Percentiles rank a stretch among this genome's conserved stretches.
phyloP scores from a whole-genome alignment of 2,797 vertebrate genomes.

The Phataginus tricuspis region DNA sequence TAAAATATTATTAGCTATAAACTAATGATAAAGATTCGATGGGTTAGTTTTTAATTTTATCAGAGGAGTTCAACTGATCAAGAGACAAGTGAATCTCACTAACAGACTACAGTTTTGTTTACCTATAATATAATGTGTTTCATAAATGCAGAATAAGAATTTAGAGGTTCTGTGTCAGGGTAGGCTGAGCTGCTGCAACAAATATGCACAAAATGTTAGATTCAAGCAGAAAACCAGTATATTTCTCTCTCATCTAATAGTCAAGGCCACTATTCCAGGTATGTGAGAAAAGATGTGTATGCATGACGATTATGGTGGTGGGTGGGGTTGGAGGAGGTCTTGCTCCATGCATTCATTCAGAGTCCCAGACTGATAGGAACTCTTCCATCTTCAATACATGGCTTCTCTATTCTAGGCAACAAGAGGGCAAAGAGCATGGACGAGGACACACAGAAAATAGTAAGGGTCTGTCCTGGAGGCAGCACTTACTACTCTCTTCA shows the following conservation, averaged over 20 bases:
- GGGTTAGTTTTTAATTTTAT: not conserved
- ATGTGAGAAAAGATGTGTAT: not conserved
- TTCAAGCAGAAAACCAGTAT: not conserved
- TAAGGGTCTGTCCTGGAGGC: not conserved
- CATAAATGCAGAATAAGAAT: not conserved
- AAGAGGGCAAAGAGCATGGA: not conserved
- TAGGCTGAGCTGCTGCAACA: not conserved
- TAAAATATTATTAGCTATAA: not conserved
- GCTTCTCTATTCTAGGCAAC: not conserved
- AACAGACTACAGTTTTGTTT: not conserved
- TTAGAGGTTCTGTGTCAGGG: not conserved
- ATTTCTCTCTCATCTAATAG: not conserved
- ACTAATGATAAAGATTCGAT: not conserved
- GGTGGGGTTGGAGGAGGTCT: rapidly evolving
- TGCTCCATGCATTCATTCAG: not conserved
- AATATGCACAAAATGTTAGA: not conserved
- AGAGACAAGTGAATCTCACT: not conserved
- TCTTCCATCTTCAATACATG: not conserved
- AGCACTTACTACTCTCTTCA: not conserved
- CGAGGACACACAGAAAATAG: not conserved
- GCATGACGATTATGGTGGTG: not conserved
- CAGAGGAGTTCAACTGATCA: not conserved
- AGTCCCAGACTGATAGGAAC: not conserved
- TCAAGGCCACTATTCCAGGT: not conserved
- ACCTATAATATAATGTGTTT: not conserved